Evolutionary conservation across 2,888 invertebrate species (phyloP), one percentile per base, ranked within the genome.

Genomic region (Hemaris fuciformis): DNA sequence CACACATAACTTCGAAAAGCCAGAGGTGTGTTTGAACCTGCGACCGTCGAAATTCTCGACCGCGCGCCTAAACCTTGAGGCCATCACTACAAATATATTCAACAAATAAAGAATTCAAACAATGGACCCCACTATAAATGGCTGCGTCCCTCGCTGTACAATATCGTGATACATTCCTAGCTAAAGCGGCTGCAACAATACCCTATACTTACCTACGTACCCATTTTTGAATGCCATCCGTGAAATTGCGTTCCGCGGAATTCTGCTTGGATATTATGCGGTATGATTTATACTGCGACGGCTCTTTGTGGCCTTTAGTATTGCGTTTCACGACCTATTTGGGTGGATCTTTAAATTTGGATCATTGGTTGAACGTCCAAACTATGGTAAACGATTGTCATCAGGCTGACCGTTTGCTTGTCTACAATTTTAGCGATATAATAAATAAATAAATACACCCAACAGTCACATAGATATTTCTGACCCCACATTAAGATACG

Each of bases 141-240:
- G 13, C 4, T 15, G 60, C 65, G 63, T 72, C 62, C 57, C 22
- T 61, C 23, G 56, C 65, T 62, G 67, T 66, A 66, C 67, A 64
- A 65, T 63, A 43, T 41, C 27, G 27, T 62, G 60, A 66, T 63
- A 68, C 64, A 68, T 66, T 64, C 66, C 65, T 45, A 56, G 46
- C 38, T 57, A 62, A 64, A 59, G 63, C 63, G 6, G 65, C 62
- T 66, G 67, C 67, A 65, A 67, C 70, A 67, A 66, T 65, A 68
- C 61, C 63, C 34, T 38, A 23, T 38, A 56, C 34, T 23, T 63
- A 65, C 63, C 62, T 62, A 67, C 63, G 60, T 62, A 68, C 65
- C 73, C 71, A 75, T 78, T 81, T 81, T 79, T 78, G 81, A 81
- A 84, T 79, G 75, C 76, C 74, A 73, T 64, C 69, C 75, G 67